Percentiles rank a stretch among this genome's conserved stretches.
Conservation (phyloP, 2,888 invertebrate species). For the Brenthis daphne region DNA sequence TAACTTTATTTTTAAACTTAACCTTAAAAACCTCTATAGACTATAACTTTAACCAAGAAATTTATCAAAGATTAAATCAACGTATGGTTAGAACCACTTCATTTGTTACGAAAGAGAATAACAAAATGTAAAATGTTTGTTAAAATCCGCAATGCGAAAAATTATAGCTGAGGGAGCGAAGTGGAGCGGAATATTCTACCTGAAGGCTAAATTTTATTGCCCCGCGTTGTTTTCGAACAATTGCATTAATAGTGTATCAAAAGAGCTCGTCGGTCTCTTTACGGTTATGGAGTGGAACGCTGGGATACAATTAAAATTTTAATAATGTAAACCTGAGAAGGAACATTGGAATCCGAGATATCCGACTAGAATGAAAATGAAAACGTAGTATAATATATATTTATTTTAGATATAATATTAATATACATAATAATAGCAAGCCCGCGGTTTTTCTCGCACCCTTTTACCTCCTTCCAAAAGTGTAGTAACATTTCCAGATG, state of each 20-base stretch:
- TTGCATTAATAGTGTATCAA: slow-evolving; percentile 81
- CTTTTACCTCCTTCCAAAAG: too few relatives aligned
- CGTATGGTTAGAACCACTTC: slow-evolving; percentile 34
- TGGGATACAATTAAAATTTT: slow-evolving; percentile 74
- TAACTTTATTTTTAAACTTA: too few relatives aligned
- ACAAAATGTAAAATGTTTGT: slow-evolving; percentile 47
- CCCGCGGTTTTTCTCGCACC: too few relatives aligned
- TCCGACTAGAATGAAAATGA: slow-evolving; percentile 38
- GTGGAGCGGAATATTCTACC: slow-evolving; percentile 72
- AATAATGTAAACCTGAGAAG: slow-evolving; percentile 69
- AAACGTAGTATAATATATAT: slow-evolving; percentile 11
- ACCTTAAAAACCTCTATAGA: neutral
- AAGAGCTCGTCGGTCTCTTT: slow-evolving; percentile 70
- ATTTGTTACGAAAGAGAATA: slow-evolving; percentile 43
- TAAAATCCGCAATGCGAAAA: slow-evolving; percentile 79
- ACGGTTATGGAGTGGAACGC: slow-evolving; percentile 63
- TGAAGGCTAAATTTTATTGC: slow-evolving; percentile 78
- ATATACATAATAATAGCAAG: too few relatives aligned
- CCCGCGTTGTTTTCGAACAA: slow-evolving; percentile 76
- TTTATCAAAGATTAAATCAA: slow-evolving; percentile 32
- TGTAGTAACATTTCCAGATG: too few relatives aligned
- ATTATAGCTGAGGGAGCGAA: slow-evolving; percentile 71
- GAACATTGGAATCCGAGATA: slow-evolving; percentile 55
- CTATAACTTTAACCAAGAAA: neutral
- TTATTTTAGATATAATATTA: neutral